Evolutionary conservation across 2,113 vertebrate species (phyloP), one percentile per base, ranked within the genome.

Genomic region (Pogonocichla stellata): DNA sequence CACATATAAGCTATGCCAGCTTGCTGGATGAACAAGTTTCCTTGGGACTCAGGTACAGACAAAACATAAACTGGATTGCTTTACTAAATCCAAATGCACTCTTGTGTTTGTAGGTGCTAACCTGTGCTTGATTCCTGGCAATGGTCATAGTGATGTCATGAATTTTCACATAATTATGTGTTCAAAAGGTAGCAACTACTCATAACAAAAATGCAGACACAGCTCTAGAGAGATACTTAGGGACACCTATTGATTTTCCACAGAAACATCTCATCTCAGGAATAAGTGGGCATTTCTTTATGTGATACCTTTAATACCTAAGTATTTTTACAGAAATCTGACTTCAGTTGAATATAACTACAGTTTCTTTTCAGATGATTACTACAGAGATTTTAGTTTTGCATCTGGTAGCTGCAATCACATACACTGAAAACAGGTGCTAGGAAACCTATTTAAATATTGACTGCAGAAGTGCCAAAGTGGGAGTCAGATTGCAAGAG

Each of bases 371-470:
- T 75, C 28, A 18, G 26, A 60, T 51, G 16, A 48, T 56, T 66
- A 57, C 53, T n/a, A 47, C 14, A 25, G 62, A 85, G n/a, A 34
- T 87, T 79, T 81, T 61, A 65, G 20, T 28, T 48, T 87, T 87
- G 10, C 23, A 48, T 65, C 50, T 65, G 60, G 64, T 73, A 92
- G 69, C 29, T 84, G 56, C 18, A 60, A 48, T 64, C 86, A 69
- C 57, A 67, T 72, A 33, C 86, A 61, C 31, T 58, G 48, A 56
- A 92, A 72, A 82, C 67, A 92, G 82, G 62, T 90, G 74, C 57
- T 90, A 85, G 53, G 67, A 95, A 90, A 75, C 70, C 38, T 70
- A 34, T 58, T 90, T 57, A 88, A 92, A 65, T 73, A 93, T 57
- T 90, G 45, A 65, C 86, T 69, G 45, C 48, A 61, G 36, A 86